Evolutionary conservation across 2,113 vertebrate species (phyloP), one percentile per base, ranked within the genome.

Genomic region (Poeciliopsis turrubarensis): DNA sequence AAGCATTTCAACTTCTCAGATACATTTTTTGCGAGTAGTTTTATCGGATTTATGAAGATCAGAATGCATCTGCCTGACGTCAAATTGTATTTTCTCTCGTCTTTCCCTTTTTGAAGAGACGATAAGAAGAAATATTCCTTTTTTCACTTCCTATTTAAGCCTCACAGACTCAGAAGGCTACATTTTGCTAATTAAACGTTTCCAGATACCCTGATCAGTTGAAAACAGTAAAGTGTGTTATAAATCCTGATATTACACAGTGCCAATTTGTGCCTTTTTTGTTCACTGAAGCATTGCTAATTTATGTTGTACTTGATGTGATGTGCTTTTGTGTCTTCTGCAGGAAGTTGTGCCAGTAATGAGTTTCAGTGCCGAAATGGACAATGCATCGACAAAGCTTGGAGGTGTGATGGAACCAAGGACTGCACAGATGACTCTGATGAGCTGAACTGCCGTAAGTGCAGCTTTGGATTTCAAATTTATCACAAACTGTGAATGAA

Each of bases 371-470:
- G 94, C 78, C 77, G 64, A 44, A 93, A 31, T 47, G 92, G 93
- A 39, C 93, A 93, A 60, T 94, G 94, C 64, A 89, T 94, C 9
- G 1, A 90, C 70, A 84, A 54, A 64, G 76, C 39, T 25, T 93
- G 93, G 94, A 87, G 75, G 41, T 94, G 94, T 72, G 93, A 94
- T 60, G 93, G 92, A 51, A 89, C 89, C 0, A 92, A 92, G 54
- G 94, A 94, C 73, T 94, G 94, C 64, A 67, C 80, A 12, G 94
- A 94, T 17, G 88, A 94, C 82, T 92, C 92, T 2, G 94, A 94
- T 81, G 94, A 94, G 76, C 77, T 75, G 27, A 93, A 89, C 79
- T 94, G 94, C 70, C 87, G 93, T 94, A 80, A 93, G 93, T 92
- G 37, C 51, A n/a, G 9, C 25, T n/a, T 57, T 57, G n/a, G 22